These are phyloP conservation scores for Stenodera caucasica DNA, from an alignment of 2,888 invertebrate genomes.

Conservation along the genomic window DNA sequence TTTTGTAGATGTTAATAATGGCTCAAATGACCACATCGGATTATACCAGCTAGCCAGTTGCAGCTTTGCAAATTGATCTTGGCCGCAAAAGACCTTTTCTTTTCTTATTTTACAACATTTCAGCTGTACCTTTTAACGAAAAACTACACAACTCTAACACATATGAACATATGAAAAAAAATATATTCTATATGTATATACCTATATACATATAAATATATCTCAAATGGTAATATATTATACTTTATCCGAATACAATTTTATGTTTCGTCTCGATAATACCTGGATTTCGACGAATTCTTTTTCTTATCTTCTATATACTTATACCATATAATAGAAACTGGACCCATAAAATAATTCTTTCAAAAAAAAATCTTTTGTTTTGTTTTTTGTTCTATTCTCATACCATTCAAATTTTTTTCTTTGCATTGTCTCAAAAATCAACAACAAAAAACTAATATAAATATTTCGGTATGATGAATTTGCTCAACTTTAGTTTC, in stretches of 20 bases:
- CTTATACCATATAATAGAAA: not conserved
- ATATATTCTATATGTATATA: too few relatives aligned
- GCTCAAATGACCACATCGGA: constrained; percentile 5
- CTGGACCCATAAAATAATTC: not conserved
- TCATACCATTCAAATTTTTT: too few relatives aligned
- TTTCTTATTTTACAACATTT: constrained; percentile 3
- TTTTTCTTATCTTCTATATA: not conserved
- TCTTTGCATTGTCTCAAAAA: too few relatives aligned
- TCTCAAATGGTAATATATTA: constrained; percentile 8
- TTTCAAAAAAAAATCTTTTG: not conserved
- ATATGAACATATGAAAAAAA: too few relatives aligned
- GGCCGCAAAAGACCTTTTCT: constrained; percentile 1
- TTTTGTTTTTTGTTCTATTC: not conserved
- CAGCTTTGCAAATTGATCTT: constrained; percentile 6
- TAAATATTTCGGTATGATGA: constrained; percentile 4
- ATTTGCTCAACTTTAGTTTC: not conserved
- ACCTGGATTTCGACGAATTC: constrained; percentile 6
- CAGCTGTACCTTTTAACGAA: not conserved
- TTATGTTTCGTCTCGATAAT: not conserved
- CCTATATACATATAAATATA: too few relatives aligned
- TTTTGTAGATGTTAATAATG: constrained; percentile 5
- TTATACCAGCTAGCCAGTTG: constrained; percentile 1
- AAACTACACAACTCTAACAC: constrained; percentile 3
- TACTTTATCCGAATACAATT: constrained; percentile 9
- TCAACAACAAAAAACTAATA: too few relatives aligned